phyloP scores from a whole-genome alignment of 1,140 invertebrate species.

The Cylas formicarius region DNA sequence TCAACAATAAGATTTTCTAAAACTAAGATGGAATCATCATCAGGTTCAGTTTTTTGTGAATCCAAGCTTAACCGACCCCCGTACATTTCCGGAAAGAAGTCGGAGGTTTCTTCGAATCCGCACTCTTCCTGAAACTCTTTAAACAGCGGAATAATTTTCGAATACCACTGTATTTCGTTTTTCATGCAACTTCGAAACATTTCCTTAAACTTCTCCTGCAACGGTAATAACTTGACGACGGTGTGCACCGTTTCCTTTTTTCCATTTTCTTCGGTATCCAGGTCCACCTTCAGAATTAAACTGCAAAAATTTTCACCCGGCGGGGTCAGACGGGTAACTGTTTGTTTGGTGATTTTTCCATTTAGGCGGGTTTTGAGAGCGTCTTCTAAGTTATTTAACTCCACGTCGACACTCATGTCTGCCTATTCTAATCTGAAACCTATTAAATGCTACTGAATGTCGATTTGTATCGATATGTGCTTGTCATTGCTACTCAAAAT shows the following conservation, averaged over 20 bases:
- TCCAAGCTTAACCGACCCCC: constrained; percentile 7
- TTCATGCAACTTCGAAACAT: constrained; percentile 2
- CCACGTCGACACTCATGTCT: too few relatives aligned
- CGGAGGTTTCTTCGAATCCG: background rate
- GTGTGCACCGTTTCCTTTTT: background rate
- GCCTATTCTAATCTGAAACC: too few relatives aligned
- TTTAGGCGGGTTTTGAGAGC: too few relatives aligned
- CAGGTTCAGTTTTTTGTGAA: constrained; percentile 4
- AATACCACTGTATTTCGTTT: constrained; percentile 9
- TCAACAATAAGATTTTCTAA: constrained; percentile 6
- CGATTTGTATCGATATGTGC: too few relatives aligned
- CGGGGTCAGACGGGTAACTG: constrained; percentile 8
- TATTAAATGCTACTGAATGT: too few relatives aligned
- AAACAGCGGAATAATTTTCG: background rate
- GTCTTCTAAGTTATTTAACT: too few relatives aligned
- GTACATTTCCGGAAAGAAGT: background rate
- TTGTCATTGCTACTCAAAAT: too few relatives aligned
- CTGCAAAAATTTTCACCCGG: constrained; percentile 10
- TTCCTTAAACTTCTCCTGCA: background rate
- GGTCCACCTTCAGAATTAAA: constrained; percentile 4
- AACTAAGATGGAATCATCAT: constrained; percentile 1
- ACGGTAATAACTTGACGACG: constrained; percentile 3
- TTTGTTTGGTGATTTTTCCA: too few relatives aligned
- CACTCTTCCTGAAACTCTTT: constrained; percentile 1
- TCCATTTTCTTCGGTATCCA: constrained; percentile 9